Conservation (phyloP, 2,113 vertebrate genomes). For the Notarius quadriscutis region DNA sequence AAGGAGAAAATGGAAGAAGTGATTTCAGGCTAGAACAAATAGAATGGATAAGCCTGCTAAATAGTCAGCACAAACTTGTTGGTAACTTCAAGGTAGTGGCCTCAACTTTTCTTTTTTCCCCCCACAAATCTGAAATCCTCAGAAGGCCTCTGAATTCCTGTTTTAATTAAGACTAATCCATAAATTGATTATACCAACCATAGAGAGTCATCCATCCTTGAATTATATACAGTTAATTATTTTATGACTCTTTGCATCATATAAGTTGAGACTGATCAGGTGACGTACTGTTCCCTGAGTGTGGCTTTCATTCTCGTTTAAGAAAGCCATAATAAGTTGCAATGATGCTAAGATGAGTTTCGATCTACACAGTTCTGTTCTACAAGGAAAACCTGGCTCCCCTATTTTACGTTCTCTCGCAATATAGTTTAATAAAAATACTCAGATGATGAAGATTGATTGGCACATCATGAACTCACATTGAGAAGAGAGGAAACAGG, state of each 20-base stretch:
- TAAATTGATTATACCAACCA: background rate
- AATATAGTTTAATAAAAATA: background rate
- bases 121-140: background rate
- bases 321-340: background rate
- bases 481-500: background rate
- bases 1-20: conserved; percentile 14
- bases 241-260: background rate
- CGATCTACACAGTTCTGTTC: background rate
- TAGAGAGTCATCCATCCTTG: background rate
- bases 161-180: background rate
- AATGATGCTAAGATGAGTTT: background rate
- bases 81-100: background rate
- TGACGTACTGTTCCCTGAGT: background rate
- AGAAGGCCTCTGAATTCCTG: background rate
- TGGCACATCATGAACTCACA: background rate
- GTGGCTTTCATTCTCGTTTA: background rate
- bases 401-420: background rate
- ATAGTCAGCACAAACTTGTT: background rate
- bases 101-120: background rate
- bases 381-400: background rate
- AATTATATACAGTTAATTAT: background rate
- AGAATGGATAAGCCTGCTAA: background rate
- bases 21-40: background rate
- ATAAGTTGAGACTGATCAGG: background rate
- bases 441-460: background rate